Evolutionary conservation across 2,797 vertebrate genomes (phyloP).

Genomic region (Nothura maculosa): DNA sequence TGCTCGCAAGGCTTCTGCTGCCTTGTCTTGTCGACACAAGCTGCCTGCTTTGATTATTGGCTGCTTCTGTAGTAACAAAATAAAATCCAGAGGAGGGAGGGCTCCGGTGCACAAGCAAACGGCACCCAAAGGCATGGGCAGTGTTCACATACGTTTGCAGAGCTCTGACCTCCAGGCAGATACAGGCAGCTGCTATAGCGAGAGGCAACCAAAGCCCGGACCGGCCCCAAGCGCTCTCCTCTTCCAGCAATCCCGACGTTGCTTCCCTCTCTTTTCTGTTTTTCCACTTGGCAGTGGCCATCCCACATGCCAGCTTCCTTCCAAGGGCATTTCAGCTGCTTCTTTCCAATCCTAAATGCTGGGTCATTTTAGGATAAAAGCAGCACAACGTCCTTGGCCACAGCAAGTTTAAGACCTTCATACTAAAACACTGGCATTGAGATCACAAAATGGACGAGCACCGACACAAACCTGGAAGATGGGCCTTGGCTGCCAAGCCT

Average conservation of each 20-base stretch:
- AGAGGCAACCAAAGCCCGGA: not conserved
- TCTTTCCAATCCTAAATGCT: not conserved
- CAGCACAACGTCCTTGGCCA: not conserved
- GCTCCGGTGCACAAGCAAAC: not conserved
- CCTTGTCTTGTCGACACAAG: not conserved
- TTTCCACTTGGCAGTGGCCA: not conserved
- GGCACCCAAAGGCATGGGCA: not conserved
- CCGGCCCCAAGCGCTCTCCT: not conserved
- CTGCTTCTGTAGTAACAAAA: not conserved
- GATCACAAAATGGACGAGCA: rapidly evolving
- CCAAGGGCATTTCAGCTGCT: not conserved
- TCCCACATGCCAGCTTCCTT: not conserved
- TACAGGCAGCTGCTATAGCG: not conserved
- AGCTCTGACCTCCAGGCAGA: not conserved
- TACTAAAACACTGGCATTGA: rapidly evolving
- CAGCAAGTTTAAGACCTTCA: not conserved
- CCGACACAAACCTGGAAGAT: not conserved
- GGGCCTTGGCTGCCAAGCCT: not conserved
- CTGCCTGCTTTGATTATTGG: conserved; percentile 13
- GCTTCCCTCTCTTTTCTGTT: not conserved
- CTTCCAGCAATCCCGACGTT: rapidly evolving
- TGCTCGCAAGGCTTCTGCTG: not conserved
- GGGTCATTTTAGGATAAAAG: not conserved
- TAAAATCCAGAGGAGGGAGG: not conserved
- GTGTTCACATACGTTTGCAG: not conserved